Evolutionary conservation across 2,113 vertebrate species (phyloP).

Genomic region (Podarcis raffonei): DNA sequence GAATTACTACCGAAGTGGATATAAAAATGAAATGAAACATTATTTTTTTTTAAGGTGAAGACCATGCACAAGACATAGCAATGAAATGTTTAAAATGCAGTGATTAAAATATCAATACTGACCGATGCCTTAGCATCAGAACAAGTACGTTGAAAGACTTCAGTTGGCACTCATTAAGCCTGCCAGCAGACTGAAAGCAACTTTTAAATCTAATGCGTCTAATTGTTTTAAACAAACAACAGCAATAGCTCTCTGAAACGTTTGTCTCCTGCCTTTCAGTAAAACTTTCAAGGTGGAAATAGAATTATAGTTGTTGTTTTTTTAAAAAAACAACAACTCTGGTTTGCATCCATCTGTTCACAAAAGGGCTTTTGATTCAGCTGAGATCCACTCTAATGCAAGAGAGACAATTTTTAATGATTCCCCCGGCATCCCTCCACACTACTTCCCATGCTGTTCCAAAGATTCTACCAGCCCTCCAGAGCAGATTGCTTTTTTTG

Average conservation of each 20-base stretch:
- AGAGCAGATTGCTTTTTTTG: background rate
- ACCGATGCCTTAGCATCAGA: no score
- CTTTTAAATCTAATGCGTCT: no score
- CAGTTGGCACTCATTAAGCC: background rate
- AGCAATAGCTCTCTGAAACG: background rate
- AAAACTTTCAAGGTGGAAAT: background rate
- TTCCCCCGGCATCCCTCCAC: background rate
- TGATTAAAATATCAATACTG: no score
- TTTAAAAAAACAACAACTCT: background rate
- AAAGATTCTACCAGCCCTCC: background rate
- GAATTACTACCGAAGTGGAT: no score
- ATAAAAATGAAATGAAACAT: no score
- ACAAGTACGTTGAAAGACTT: no score
- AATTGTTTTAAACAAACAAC: background rate
- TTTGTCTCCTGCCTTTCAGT: background rate
- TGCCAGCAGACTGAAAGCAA: background rate
- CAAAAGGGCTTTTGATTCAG: background rate
- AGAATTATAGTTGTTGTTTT: background rate
- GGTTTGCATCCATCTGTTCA: background rate
- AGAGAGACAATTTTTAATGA: background rate
- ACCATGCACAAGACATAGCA: no score
- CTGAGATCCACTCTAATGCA: background rate
- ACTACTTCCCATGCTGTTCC: background rate
- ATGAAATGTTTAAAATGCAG: no score
- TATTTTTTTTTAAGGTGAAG: no score